Evolutionary conservation across 2,888 invertebrate genomes (phyloP).

Genomic region (Uloborus plumipes): DNA sequence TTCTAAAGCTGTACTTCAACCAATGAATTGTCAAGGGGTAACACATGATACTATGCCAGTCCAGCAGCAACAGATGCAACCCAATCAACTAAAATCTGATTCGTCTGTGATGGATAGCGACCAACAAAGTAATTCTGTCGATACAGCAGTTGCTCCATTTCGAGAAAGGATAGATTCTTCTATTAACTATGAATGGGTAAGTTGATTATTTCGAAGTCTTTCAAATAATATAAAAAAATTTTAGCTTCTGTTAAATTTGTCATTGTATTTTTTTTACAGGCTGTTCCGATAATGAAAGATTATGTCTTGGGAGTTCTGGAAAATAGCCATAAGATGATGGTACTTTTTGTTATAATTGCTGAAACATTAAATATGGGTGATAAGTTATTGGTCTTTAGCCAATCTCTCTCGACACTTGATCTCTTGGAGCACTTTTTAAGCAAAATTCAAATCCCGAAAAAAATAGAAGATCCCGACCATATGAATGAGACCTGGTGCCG

Average conservation of each 20-base stretch:
- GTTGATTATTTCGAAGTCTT: conserved; percentile 64
- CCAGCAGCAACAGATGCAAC: conserved; percentile 6
- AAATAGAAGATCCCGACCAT: conserved; percentile 57
- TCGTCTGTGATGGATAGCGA: conserved; percentile 24
- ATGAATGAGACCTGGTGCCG: conserved; percentile 82
- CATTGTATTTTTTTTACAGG: conserved; percentile 73
- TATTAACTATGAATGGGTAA: conserved; percentile 79
- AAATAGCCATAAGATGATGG: conserved; percentile 94
- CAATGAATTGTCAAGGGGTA: conserved; percentile 27
- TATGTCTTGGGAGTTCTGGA: conserved; percentile 91
- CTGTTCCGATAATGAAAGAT: conserved; percentile 72
- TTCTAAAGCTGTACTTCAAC: conserved; percentile 44
- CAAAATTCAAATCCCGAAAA: conserved; percentile 76
- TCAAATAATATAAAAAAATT: not conserved
- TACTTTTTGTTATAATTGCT: conserved; percentile 91
- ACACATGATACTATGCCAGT: not conserved
- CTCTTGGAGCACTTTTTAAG: conserved; percentile 94
- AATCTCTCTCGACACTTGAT: conserved; percentile 94
- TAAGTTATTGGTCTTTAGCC: conserved; percentile 93
- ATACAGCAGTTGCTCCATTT: conserved; percentile 41
- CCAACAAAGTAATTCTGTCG: conserved; percentile 17
- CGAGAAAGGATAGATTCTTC: conserved; percentile 57
- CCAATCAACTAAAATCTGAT: conserved; percentile 5
- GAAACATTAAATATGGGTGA: conserved; percentile 90
- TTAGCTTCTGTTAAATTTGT: conserved; percentile 67